Base-by-base conservation (phyloP, 2,113 vertebrate genomes). In the Lamprologus speciosus region DNA sequence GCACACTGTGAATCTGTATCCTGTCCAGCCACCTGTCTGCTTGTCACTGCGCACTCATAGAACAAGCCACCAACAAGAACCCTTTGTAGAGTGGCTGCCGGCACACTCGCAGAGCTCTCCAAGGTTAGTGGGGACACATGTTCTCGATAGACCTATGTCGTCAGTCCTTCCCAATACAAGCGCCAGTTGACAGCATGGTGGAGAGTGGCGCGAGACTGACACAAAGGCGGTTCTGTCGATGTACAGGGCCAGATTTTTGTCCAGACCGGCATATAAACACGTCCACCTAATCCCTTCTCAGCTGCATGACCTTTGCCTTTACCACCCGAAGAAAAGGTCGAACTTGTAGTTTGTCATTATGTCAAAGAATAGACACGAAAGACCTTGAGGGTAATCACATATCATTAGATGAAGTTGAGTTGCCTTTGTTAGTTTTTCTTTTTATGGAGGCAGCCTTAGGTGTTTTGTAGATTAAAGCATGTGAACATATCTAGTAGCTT, bases 221-320 rank as follows among this genome's bases (percentile, higher is more conserved):
- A 93, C 93, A 93, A 93, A 93, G 92, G 90, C 88, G 84, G 60
- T 86, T 90, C 90, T 94, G 91, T 95, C 83, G 19, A 82, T 19
- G 65, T 84, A 63, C 40, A 7, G 73, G 78, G 57, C 63, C 75
- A 45, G 80, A 54, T 89, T 89, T 91, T 78, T 65, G 57, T 80
- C 73, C 53, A n/a, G 81, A 88, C 37, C 3, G 68, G 28, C 88
- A 75, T 90, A 75, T 85, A 90, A 90, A 88, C 87, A 80, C 14
- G 11, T 60, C 87, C 70, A 82, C 68, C 80, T 21, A 54, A n/a
- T 68, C 82, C 45, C 78, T 45, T 40, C 57, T 63, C 47, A 50
- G 53, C 58, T 45, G 50, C 80, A 12, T 84, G 84, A 88, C 80
- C 73, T 89, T 92, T 86, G 47, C 84, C 79, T 85, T 88, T 83